Evolutionary conservation across 2,888 invertebrate species (phyloP).

Genomic region (Ganaspis brasiliensis): DNA sequence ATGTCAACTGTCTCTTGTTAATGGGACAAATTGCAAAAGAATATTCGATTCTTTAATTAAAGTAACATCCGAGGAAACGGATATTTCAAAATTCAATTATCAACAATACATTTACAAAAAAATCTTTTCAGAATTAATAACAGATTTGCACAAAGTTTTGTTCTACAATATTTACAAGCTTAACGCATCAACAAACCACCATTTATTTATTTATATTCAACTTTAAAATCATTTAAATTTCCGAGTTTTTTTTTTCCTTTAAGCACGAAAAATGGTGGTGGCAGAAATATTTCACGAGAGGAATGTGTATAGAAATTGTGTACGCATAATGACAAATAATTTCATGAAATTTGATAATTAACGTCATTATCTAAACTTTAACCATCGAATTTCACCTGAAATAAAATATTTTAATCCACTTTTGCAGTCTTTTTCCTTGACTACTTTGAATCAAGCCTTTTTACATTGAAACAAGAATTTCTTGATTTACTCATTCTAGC

Average conservation of each 20-base stretch:
- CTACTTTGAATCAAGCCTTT: too few species aligned
- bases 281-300: neutral
- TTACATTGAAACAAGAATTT: too few species aligned
- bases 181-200: constrained; percentile 6
- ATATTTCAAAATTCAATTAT: constrained; percentile 40
- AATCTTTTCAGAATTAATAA: constrained; percentile 13
- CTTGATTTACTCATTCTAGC: too few species aligned
- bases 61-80: neutral
- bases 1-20: neutral
- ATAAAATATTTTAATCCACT: too few species aligned
- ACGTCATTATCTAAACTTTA: neutral
- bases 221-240: neutral
- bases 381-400: neutral
- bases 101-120: constrained; percentile 37
- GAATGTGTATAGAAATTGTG: constrained; percentile 23
- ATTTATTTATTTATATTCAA: neutral
- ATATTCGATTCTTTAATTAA: constrained; percentile 7
- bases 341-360: neutral
- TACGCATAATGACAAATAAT: neutral
- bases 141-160: constrained; percentile 6
- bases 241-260: constrained; percentile 4
- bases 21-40: constrained; percentile 7
- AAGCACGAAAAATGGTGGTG: constrained; percentile 21
- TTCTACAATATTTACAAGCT: constrained; percentile 19
- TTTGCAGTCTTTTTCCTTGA: neutral